phyloP scores from a whole-genome alignment of 1,140 invertebrate genomes.

The Leptopilina boulardi region DNA sequence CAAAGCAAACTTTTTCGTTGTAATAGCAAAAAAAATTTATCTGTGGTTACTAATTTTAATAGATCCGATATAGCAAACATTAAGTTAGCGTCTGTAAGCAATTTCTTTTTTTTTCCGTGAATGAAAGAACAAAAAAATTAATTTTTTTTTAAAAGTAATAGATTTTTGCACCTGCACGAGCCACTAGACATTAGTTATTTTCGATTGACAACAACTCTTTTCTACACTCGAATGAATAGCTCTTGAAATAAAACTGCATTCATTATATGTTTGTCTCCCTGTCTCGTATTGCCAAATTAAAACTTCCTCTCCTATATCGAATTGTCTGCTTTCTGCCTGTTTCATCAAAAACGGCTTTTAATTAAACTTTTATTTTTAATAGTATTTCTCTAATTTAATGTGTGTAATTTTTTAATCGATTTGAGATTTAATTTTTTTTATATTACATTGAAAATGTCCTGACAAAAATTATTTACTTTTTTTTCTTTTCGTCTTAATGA shows the following conservation, averaged over 20 bases:
- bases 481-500: conserved; percentile 12
- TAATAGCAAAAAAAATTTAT: no score
- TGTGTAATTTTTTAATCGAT: background rate
- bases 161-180: background rate
- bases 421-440: background rate
- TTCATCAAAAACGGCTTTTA: conserved; percentile 5
- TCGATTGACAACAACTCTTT: conserved; percentile 22
- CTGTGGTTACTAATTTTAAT: no score
- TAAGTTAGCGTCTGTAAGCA: no score
- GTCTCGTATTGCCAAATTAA: conserved; percentile 13
- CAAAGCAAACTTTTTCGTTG: no score
- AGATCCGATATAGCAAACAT: no score
- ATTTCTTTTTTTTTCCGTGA: no score
- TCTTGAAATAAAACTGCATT: conserved; percentile 27
- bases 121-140: no score
- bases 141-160: no score
- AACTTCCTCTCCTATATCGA: background rate
- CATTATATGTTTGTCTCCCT: conserved; percentile 29
- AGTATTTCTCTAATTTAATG: background rate
- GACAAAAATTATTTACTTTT: background rate
- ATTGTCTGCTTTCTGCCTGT: conserved; percentile 13
- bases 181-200: conserved; percentile 19
- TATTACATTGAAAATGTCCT: no score
- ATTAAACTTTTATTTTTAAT: background rate
- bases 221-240: conserved; percentile 23